Percentiles rank a stretch among this genome's conserved stretches.
phyloP scores from a whole-genome alignment of 2,797 vertebrate species.

The Philypnodon macrostomus region DNA sequence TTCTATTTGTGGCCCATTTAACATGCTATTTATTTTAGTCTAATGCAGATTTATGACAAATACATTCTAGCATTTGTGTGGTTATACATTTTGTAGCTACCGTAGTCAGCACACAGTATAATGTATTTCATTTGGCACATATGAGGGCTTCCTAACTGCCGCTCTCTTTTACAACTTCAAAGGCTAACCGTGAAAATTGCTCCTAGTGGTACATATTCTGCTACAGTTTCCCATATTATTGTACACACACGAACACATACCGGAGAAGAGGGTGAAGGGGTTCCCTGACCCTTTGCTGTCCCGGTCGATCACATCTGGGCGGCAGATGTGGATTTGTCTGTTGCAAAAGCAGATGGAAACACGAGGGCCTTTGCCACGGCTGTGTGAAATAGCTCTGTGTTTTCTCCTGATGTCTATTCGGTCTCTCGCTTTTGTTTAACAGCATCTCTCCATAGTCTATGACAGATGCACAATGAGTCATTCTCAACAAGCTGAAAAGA shows the following conservation, averaged over 20 bases:
- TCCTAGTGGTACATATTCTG: slow-evolving; percentile 27
- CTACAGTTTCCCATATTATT: slow-evolving; percentile 18
- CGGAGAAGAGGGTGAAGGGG: slow-evolving; percentile 71
- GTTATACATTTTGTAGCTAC: slow-evolving; percentile 3
- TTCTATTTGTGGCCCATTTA: background rate
- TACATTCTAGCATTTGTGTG: slow-evolving; percentile 1
- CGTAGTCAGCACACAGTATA: background rate
- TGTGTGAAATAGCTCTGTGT: slow-evolving; percentile 62
- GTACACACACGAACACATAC: slow-evolving; percentile 23
- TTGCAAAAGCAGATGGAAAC: slow-evolving; percentile 74
- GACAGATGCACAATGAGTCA: background rate
- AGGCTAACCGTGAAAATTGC: slow-evolving; percentile 26
- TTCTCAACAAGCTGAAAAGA: background rate
- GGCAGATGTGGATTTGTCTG: slow-evolving; percentile 73
- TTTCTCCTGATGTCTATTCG: slow-evolving; percentile 19
- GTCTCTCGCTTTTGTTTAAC: slow-evolving; percentile 8
- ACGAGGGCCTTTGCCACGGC: slow-evolving; percentile 60
- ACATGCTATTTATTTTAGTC: background rate
- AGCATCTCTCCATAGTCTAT: background rate
- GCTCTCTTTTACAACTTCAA: slow-evolving; percentile 21
- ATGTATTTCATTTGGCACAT: slow-evolving; percentile 14
- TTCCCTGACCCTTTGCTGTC: slow-evolving; percentile 80
- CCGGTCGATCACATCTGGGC: slow-evolving; percentile 72
- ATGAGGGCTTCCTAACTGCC: background rate
- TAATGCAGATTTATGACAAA: slow-evolving; percentile 8